Conservation (phyloP, 2,797 vertebrate species). For the Gadopsis marmoratus region DNA sequence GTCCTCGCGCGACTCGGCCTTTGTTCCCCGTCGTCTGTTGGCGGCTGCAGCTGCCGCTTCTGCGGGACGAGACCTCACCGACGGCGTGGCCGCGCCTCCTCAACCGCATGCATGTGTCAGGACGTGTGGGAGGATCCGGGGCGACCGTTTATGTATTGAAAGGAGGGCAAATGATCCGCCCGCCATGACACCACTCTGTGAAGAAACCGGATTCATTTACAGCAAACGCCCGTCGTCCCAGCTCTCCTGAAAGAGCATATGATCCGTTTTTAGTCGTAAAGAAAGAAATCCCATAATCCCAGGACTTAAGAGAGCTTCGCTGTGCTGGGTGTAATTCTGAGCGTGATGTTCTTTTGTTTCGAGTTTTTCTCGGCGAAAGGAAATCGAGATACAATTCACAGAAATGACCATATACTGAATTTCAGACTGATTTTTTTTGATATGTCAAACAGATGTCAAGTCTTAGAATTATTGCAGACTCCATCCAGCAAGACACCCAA, state of each 20-base stretch:
- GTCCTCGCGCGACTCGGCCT: conserved; percentile 45
- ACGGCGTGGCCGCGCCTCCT: background rate
- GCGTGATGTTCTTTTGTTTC: background rate
- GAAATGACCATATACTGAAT: background rate
- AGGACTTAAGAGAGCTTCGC: background rate
- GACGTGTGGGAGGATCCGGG: background rate
- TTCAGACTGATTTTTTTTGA: background rate
- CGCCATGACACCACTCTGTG: background rate
- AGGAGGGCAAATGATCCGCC: background rate
- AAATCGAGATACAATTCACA: background rate
- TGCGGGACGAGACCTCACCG: background rate
- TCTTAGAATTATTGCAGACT: background rate
- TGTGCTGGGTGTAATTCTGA: background rate
- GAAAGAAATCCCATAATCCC: background rate
- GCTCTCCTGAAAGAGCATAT: background rate
- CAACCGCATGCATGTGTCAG: background rate
- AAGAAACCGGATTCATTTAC: conserved; percentile 31
- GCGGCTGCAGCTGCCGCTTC: background rate
- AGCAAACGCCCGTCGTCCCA: conserved; percentile 21
- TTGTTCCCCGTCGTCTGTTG: background rate
- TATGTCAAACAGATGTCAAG: background rate
- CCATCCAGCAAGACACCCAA: too few relatives aligned
- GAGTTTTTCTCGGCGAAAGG: background rate
- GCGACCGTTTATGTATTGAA: background rate
- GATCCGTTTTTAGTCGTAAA: background rate